Percentiles rank a stretch among this genome's conserved stretches.
phyloP scores from a whole-genome alignment of 2,888 invertebrate genomes.

The Drepanosiphum platanoidis region DNA sequence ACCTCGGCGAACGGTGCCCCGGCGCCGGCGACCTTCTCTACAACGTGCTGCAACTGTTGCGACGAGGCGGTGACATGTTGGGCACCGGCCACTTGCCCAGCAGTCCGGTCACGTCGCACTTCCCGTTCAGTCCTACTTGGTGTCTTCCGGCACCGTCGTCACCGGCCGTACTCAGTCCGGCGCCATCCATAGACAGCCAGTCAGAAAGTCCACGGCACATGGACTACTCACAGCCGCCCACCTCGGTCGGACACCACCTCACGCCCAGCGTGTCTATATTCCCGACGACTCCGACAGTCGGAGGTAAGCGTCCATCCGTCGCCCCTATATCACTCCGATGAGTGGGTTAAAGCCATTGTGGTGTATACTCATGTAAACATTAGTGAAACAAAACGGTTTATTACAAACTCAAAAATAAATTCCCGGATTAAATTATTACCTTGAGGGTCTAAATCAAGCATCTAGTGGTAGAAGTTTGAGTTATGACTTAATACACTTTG shows the following conservation, averaged over 20 bases:
- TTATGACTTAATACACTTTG: too few species aligned
- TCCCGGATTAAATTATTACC: too few species aligned
- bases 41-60: constrained; percentile 89
- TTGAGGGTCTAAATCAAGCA: too few species aligned
- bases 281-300: constrained; percentile 44
- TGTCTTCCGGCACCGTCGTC: constrained; percentile 79
- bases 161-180: constrained; percentile 87
- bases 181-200: constrained; percentile 87
- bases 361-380: too few species aligned
- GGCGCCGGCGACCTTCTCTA: constrained; percentile 93
- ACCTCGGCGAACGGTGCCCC: constrained; percentile 90
- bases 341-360: too few species aligned
- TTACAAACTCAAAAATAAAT: too few species aligned
- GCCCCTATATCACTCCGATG: too few species aligned
- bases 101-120: constrained; percentile 68
- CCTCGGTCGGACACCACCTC: constrained; percentile 55
- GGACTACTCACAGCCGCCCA: constrained; percentile 58
- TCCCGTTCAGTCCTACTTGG: constrained; percentile 66
- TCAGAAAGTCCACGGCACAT: constrained; percentile 85
- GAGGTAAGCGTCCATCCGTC: too few species aligned
- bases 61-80: constrained; percentile 74
- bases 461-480: too few species aligned
- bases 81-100: constrained; percentile 63
- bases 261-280: constrained; percentile 57
- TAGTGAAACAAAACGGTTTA: too few species aligned